Conservation (phyloP, 2,888 invertebrate genomes). For the Geophilus truncorum region DNA sequence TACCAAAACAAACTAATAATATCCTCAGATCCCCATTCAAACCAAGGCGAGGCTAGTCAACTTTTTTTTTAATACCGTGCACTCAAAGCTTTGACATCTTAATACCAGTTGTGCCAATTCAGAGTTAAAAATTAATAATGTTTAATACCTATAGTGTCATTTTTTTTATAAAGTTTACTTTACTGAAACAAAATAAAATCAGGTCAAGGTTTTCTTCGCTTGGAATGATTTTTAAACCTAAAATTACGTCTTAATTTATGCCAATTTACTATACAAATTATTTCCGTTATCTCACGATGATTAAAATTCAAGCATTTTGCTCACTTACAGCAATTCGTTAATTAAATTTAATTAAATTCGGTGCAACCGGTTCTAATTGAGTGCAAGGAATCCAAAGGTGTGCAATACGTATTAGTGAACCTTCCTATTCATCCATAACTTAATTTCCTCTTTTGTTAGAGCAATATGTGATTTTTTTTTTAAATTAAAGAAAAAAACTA, state of each 20-base stretch:
- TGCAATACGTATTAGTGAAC: conserved; percentile 3
- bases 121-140: not conserved
- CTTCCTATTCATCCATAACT: not conserved
- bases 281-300: not conserved
- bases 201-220: not conserved
- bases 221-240: not conserved
- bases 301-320: not conserved
- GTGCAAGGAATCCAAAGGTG: not conserved
- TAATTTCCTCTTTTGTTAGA: not conserved
- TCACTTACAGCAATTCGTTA: not conserved
- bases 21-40: not conserved
- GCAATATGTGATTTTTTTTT: not conserved
- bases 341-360: not conserved
- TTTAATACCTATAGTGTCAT: not conserved
- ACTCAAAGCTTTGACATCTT: not conserved
- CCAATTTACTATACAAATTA: no score
- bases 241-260: not conserved
- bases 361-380: not conserved
- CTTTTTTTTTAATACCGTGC: not conserved
- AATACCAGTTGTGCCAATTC: not conserved
- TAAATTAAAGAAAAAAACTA: not conserved
- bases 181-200: not conserved
- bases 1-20: not conserved
- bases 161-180: not conserved
- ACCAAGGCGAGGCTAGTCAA: conserved; percentile 14